Percentiles rank a stretch among this genome's conserved stretches.
phyloP scores from a whole-genome alignment of 1,140 invertebrate species.

The Phocides pigmalion region DNA sequence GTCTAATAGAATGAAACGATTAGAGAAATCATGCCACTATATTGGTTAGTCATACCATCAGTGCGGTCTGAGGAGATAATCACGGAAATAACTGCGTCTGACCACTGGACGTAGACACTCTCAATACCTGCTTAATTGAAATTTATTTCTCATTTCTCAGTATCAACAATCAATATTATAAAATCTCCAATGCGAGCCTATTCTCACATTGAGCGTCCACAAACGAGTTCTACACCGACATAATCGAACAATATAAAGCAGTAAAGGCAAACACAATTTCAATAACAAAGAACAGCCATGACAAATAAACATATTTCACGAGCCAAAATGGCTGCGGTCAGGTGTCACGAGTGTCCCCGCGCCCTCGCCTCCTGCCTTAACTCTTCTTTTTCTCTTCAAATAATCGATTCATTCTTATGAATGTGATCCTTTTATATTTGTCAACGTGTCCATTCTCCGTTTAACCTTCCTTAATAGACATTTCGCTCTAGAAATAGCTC shows the following conservation, averaged over 20 bases:
- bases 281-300: constrained; percentile 82
- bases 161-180: constrained; percentile 83
- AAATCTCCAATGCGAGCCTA: constrained; percentile 77
- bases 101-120: constrained; percentile 49
- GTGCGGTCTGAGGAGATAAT: constrained; percentile 66
- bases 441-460: constrained; percentile 45
- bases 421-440: constrained; percentile 65
- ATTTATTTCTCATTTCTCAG: constrained; percentile 83
- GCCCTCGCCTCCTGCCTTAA: constrained; percentile 42
- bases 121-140: constrained; percentile 81
- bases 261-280: constrained; percentile 83
- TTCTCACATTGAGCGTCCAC: constrained; percentile 76
- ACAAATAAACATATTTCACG: constrained; percentile 84
- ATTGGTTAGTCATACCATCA: constrained; percentile 57
- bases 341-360: constrained; percentile 66
- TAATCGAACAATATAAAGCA: constrained; percentile 83
- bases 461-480: neutral
- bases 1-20: constrained; percentile 48
- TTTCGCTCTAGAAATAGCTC: constrained; percentile 4
- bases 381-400: constrained; percentile 67
- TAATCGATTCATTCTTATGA: constrained; percentile 77
- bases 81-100: constrained; percentile 67
- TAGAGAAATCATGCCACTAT: constrained; percentile 55
- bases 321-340: constrained; percentile 82
- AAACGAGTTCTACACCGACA: constrained; percentile 76